Percentiles rank a stretch among this genome's conserved stretches.
Evolutionary conservation across 2,888 invertebrate genomes (phyloP).

Genomic region (Phengaris arion): DNA sequence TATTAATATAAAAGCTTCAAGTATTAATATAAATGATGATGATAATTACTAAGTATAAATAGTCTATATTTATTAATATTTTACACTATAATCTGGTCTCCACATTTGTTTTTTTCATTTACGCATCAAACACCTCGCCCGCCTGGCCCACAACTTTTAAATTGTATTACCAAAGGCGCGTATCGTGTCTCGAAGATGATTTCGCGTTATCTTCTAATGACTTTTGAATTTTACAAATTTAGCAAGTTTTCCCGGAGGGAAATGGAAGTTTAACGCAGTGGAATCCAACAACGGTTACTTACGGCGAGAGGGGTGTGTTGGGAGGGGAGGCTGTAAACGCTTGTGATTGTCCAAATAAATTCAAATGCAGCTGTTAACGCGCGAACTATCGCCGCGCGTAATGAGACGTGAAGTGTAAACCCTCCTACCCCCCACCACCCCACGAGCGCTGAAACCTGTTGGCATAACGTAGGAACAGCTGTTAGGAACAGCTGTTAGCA

Average conservation of each 20-base stretch:
- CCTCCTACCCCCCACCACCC: neutral
- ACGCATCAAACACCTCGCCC: no score
- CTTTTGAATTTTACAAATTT: conserved; percentile 6
- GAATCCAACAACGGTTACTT: neutral
- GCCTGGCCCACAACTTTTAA: no score
- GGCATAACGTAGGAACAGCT: neutral
- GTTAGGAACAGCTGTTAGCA: no score
- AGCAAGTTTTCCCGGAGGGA: neutral
- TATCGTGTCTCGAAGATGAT: neutral
- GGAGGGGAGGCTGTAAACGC: neutral
- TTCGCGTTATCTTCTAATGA: neutral
- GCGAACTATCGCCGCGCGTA: conserved; percentile 5
- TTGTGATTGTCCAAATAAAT: conserved; percentile 16
- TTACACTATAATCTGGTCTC: no score
- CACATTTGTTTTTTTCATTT: no score
- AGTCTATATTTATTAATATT: no score
- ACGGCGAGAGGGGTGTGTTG: neutral
- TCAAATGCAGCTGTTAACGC: conserved; percentile 9
- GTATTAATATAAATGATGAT: no score
- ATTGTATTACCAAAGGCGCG: no score
- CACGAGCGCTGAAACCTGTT: neutral
- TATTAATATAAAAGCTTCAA: no score
- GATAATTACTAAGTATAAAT: no score
- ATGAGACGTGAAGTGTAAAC: neutral
- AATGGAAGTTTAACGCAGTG: conserved; percentile 15